Evolutionary conservation across 2,888 invertebrate species (phyloP), one percentile per base, ranked within the genome.

Genomic region (Arrhopalites spinosus): DNA sequence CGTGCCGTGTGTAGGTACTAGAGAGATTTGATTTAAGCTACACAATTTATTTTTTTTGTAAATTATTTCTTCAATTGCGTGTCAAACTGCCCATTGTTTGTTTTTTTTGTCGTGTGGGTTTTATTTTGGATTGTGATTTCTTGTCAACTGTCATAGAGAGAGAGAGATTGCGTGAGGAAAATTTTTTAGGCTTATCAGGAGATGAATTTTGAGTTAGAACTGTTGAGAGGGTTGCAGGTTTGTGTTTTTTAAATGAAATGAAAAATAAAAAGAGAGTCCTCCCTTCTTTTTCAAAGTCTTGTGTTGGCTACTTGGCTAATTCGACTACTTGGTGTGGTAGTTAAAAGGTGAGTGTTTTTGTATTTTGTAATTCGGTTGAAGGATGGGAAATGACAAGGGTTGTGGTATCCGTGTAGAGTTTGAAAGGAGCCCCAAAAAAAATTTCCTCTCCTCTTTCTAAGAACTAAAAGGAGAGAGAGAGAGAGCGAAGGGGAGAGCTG

Each of bases 301-400:
- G 25, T 59, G 47, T 74, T 59, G 11, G n/a, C n/a, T n/a, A n/a
- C 50, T 68, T 64, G 36, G 68, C 59, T 72, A 76, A 67, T 68
- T 73, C 20, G 23, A 71, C 59, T 68, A n/a, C n/a, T n/a, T n/a
- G n/a, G n/a, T n/a, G 47, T 43, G 66, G 71, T 53, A 50, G 63
- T 59, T 66, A 20, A 25, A 71, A 71, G 64, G 50, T 27, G 64
- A 64, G 70, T 45, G 63, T 63, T 61, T 47, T 43, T 43, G 66
- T 64, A 17, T n/a, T 43, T 66, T 70, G 70, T 50, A 43, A 61
- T 70, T 71, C 74, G 63, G 69, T 61, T 20, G 50, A 73, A 43
- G 73, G 71, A 74, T 71, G 59, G 67, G 66, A 74, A 68, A 70
- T 77, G 74, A 77, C 73, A 77, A 71, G 70, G 74, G 74, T 47